A percentile compares a stretch with the other conserved stretches of the same genome.
Conservation (phyloP, 1,140 invertebrate genomes). For the Drepana arcuata region DNA sequence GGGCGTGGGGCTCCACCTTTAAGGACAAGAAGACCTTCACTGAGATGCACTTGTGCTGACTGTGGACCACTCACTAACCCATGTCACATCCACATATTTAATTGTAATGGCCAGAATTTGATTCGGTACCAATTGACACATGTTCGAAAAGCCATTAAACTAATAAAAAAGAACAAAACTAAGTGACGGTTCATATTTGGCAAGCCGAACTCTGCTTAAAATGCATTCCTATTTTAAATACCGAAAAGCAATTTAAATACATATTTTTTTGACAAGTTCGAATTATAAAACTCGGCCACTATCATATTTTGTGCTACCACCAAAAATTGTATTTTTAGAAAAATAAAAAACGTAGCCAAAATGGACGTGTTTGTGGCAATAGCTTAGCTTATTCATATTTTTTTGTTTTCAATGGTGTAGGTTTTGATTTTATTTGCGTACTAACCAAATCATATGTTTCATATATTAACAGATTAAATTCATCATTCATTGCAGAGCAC, state of each 20-base stretch:
- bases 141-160: neutral
- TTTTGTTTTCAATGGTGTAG: conserved; percentile 31
- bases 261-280: too few relatives aligned
- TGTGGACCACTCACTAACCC: conserved; percentile 29
- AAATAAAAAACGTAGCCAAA: conserved; percentile 24
- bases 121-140: conserved; percentile 1
- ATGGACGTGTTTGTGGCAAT: conserved; percentile 25
- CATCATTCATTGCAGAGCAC: conserved; percentile 35
- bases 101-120: conserved; percentile 7
- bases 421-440: conserved; percentile 26
- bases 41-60: conserved; percentile 79
- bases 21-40: conserved; percentile 81
- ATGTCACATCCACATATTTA: conserved; percentile 25
- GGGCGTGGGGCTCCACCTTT: conserved; percentile 79
- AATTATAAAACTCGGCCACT: too few relatives aligned
- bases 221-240: too few relatives aligned
- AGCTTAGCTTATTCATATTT: conserved; percentile 28
- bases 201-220: neutral
- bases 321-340: conserved; percentile 9
- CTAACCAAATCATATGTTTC: conserved; percentile 39
- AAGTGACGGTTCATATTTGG: neutral
- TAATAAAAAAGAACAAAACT: neutral
- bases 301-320: too few relatives aligned
- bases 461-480: conserved; percentile 49
- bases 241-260: too few relatives aligned